Evolutionary conservation across 1,140 invertebrate genomes (phyloP), one percentile per base, ranked within the genome.

Genomic region (Araneus ventricosus): DNA sequence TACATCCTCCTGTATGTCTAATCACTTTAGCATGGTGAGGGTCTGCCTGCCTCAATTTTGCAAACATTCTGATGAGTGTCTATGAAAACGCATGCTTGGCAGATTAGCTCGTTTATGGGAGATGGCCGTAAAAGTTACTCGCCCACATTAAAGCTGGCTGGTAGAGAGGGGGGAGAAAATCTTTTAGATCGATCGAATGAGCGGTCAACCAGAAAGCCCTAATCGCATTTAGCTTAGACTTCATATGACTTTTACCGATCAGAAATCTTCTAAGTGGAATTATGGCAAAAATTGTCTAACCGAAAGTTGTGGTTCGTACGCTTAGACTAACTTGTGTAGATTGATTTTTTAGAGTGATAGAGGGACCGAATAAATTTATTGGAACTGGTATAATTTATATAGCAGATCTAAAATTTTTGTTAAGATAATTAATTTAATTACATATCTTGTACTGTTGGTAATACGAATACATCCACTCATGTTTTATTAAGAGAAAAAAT

Each of bases 161-260:
- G 3, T 4, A 27, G 63, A 10, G 63, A 10, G n/a, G 27, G 30
- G 30, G 30, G 67, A 17, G 67, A 75, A 75, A 75, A 17, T 75
- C 27, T 30, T 30, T 75, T 30, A n/a, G 30, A 75, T 75, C 67
- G 67, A 75, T 75, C 67, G 67, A 75, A 75, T 30, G 10, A 75
- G 67, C 67, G 67, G 27, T 75, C 67, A 75, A 75, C 67, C 67
- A 75, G 67, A 75, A 75, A 75, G 67, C 67, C 67, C 27, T 75
- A 75, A 75, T 75, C 67, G 27, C 27, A 75, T 75, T 75, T 34
- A 75, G 27, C 27, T 7, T 2, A 75, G 67, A 75, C 5, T 75
- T 75, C 27, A 75, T 75, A 75, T 75, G 67, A 30, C 67, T 75
- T 37, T 75, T 75, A 75, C 30, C 67, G 20, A 75, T 37, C 67